Evolutionary conservation across 1,140 invertebrate species (phyloP).

Genomic region (Cydia splendana): DNA sequence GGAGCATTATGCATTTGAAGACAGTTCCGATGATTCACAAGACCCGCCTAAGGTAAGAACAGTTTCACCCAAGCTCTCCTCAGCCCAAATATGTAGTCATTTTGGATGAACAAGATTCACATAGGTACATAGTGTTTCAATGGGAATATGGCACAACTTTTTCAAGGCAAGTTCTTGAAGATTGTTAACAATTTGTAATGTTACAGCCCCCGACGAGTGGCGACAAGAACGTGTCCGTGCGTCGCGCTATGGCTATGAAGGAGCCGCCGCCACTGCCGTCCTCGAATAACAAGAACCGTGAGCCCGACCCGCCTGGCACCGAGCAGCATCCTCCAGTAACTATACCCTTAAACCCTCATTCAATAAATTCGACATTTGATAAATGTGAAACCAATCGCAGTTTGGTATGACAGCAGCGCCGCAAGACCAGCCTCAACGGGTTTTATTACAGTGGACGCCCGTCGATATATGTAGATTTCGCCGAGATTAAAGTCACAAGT

Average conservation of each 20-base stretch:
- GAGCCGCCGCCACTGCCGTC: constrained; percentile 72
- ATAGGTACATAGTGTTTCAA: too few species aligned
- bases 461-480: too few species aligned
- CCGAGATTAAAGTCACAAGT: too few species aligned
- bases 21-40: constrained; percentile 77
- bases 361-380: too few species aligned
- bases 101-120: too few species aligned
- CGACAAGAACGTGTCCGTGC: constrained; percentile 80
- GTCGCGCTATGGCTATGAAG: constrained; percentile 81
- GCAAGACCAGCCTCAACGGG: too few species aligned
- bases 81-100: background rate
- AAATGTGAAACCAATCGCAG: too few species aligned
- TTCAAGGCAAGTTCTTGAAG: background rate
- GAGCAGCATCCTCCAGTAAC: constrained; percentile 61
- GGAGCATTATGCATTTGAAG: constrained; percentile 78
- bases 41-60: constrained; percentile 60
- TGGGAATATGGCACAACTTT: too few species aligned
- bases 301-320: constrained; percentile 76
- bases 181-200: background rate
- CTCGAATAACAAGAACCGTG: constrained; percentile 63
- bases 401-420: too few species aligned
- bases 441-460: too few species aligned
- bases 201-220: constrained; percentile 49
- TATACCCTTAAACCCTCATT: background rate
- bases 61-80: too few species aligned